Evolutionary conservation across 2,113 vertebrate genomes (phyloP).

Genomic region (Trematomus loennbergii): DNA sequence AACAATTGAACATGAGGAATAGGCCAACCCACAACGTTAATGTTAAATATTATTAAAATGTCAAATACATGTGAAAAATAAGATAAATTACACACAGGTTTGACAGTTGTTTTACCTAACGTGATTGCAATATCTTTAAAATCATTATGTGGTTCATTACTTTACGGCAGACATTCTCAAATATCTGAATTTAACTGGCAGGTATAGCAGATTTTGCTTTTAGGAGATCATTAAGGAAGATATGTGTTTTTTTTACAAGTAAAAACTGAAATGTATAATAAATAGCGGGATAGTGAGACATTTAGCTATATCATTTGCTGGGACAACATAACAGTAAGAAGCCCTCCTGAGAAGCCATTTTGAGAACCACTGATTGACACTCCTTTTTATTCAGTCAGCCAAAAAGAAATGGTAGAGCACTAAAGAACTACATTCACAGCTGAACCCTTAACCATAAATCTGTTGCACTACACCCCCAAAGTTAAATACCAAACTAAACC

Average conservation of each 20-base stretch:
- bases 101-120: too few species aligned
- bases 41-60: neutral
- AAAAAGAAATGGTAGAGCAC: neutral
- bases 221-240: neutral
- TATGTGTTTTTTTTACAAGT: neutral
- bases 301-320: neutral
- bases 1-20: neutral
- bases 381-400: neutral
- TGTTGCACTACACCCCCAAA: neutral
- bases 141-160: slow-evolving; percentile 18
- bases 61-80: neutral
- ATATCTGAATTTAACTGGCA: slow-evolving; percentile 26
- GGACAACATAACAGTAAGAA: neutral
- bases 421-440: neutral
- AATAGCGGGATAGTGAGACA: neutral
- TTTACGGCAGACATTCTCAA: slow-evolving; percentile 20
- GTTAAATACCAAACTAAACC: neutral
- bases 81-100: too few species aligned
- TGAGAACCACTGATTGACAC: neutral
- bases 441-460: neutral
- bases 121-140: slow-evolving; percentile 27
- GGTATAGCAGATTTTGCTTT: slow-evolving; percentile 4
- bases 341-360: neutral
- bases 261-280: neutral
- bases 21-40: neutral